phyloP scores from a whole-genome alignment of 2,888 invertebrate genomes.

The Cantharis lateralis region DNA sequence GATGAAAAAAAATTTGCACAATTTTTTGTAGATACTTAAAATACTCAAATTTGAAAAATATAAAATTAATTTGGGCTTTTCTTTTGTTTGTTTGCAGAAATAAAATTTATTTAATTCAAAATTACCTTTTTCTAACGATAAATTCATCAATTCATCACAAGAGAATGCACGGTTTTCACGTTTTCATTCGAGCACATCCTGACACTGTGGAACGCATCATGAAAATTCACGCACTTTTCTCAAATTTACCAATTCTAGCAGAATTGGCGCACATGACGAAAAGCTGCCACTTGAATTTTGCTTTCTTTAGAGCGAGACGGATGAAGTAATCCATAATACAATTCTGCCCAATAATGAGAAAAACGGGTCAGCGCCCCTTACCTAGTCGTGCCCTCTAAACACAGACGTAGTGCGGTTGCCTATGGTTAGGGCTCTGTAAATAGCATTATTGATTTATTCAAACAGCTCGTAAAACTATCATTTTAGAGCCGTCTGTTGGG shows the following conservation, averaged over 20 bases:
- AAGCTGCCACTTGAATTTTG: background rate
- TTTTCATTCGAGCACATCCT: conserved; percentile 4
- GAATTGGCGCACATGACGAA: conserved; percentile 10
- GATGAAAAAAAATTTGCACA: background rate
- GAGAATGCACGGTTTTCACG: background rate
- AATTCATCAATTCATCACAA: background rate
- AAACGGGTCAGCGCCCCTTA: conserved; percentile 23
- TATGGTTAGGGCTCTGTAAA: conserved; percentile 12
- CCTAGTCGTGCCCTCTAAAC: conserved; percentile 8
- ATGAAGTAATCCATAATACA: background rate
- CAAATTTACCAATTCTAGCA: conserved; percentile 7
- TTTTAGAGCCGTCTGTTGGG: background rate
- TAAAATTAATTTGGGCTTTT: background rate
- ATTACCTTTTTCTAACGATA: background rate
- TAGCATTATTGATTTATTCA: conserved; percentile 5
- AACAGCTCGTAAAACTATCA: background rate
- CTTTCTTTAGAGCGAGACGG: conserved; percentile 5
- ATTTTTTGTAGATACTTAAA: too few relatives aligned
- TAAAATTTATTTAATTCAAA: background rate
- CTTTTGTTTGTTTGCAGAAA: background rate
- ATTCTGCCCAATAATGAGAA: conserved; percentile 4
- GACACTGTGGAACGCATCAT: conserved; percentile 11
- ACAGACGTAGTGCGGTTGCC: conserved; percentile 12
- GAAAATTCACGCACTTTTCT: conserved; percentile 21
- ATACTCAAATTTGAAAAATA: background rate